Percentiles rank a stretch among this genome's conserved stretches.
phyloP scores from a whole-genome alignment of 2,888 invertebrate genomes.

The Leptinotarsa haldemani region DNA sequence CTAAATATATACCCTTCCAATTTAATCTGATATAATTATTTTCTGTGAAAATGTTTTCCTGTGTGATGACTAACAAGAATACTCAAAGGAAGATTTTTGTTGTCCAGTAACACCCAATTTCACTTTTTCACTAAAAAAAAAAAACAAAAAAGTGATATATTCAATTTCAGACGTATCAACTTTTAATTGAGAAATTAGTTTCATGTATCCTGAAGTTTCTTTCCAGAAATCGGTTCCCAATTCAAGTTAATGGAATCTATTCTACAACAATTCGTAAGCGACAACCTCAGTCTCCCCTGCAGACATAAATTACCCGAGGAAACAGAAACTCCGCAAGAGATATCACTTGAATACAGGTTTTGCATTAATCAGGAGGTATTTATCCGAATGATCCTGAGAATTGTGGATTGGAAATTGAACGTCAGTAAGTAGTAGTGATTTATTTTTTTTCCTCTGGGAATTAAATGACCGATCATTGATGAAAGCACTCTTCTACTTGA shows the following conservation, averaged over 20 bases:
- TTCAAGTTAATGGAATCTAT: conserved; percentile 3
- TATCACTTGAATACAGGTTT: conserved; percentile 23
- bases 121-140: too few relatives aligned
- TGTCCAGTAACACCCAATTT: too few relatives aligned
- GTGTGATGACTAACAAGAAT: too few relatives aligned
- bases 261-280: conserved; percentile 17
- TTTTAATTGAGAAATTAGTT: too few relatives aligned
- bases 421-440: not conserved
- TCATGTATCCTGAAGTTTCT: not conserved
- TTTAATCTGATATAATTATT: too few relatives aligned
- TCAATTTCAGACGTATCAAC: too few relatives aligned
- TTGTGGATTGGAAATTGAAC: not conserved
- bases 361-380: conserved; percentile 32
- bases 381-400: conserved; percentile 24
- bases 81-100: too few relatives aligned
- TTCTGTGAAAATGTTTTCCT: too few relatives aligned
- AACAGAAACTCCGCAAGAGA: conserved; percentile 13
- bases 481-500: too few relatives aligned
- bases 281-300: not conserved
- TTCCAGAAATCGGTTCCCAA: not conserved
- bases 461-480: too few relatives aligned
- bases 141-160: too few relatives aligned
- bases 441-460: not conserved
- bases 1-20: too few relatives aligned
- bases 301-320: conserved; percentile 13